phyloP scores from a whole-genome alignment of 2,113 vertebrate species.

The Elaphurus davidianus region DNA sequence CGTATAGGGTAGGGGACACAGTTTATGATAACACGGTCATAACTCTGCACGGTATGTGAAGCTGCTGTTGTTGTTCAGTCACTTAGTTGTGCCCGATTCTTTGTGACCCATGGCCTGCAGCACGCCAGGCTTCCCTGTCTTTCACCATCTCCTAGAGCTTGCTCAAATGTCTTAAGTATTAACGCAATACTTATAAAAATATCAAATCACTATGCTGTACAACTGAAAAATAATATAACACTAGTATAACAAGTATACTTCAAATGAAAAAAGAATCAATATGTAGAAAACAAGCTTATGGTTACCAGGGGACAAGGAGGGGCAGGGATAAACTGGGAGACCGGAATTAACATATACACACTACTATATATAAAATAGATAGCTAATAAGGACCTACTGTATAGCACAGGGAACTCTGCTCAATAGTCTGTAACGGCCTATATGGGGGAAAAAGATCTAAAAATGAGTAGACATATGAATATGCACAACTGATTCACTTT shows the following conservation, averaged over 20 bases:
- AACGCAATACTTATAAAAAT: neutral
- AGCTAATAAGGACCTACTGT: neutral
- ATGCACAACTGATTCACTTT: neutral
- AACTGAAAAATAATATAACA: neutral
- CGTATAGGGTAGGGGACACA: neutral
- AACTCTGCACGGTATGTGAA: too few relatives aligned
- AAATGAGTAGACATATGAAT: neutral
- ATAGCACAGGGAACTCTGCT: neutral
- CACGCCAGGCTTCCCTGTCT: neutral
- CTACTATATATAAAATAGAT: neutral
- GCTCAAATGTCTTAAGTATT: neutral
- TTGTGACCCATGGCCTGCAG: neutral
- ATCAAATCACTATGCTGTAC: neutral
- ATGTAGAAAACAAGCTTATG: neutral
- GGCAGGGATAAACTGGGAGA: neutral
- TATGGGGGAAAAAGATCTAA: neutral
- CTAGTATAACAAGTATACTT: neutral
- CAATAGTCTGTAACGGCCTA: neutral
- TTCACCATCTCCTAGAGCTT: neutral
- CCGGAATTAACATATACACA: neutral
- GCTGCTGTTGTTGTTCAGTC: neutral
- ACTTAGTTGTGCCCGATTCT: neutral
- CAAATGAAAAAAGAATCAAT: neutral
- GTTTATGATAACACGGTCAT: neutral
- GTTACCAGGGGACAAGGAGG: neutral